Evolutionary conservation across 2,113 vertebrate species (phyloP), one percentile per base, ranked within the genome.

Genomic region (Cyprinus carpio): DNA sequence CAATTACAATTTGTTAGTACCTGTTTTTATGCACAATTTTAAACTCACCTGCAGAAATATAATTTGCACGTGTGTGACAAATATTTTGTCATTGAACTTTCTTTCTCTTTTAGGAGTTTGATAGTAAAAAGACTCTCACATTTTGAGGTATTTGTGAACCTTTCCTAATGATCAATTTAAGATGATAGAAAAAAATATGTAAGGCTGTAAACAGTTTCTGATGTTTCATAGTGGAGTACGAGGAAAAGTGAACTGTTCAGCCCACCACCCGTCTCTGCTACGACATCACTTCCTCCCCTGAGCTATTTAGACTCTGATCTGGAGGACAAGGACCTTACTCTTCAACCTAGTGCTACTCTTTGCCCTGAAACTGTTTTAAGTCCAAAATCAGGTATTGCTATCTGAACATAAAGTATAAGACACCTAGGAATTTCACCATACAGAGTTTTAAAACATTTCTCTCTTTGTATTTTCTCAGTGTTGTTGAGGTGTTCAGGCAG

Each of bases 211-310:
- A 77, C 43, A 23, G 8, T 56, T 77, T 82, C 72, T 83, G 23
- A n/a, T 71, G 34, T 27, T 29, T 8, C 79, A 15, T 78, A 94
- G 93, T 92, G 89, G 23, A 89, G 86, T 3, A 90, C 84, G 58
- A 92, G 77, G 85, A 93, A 89, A 75, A 92, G 92, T 23, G 87
- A 77, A 7, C 64, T 92, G 51, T 92, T 93, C 23, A 90, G 88
- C 72, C 90, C 92, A 56, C 78, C 87, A 62, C 75, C 85, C 3
- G 54, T 49, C 20, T 88, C 81, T 0, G 88, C 90, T 3, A 93
- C 92, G 0, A 91, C 94, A 20, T 94, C 93, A 4, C 88, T 94
- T 80, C 93, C 94, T 4, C 91, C 92, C 37, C 90, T 92, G 85
- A 90, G 92, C 83, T 91, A 83, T 27, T 71, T 91, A 13, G 43